Evolutionary conservation across 2,113 vertebrate genomes (phyloP), one percentile per base, ranked within the genome.

Genomic region (Microcebus lehilahytsara): DNA sequence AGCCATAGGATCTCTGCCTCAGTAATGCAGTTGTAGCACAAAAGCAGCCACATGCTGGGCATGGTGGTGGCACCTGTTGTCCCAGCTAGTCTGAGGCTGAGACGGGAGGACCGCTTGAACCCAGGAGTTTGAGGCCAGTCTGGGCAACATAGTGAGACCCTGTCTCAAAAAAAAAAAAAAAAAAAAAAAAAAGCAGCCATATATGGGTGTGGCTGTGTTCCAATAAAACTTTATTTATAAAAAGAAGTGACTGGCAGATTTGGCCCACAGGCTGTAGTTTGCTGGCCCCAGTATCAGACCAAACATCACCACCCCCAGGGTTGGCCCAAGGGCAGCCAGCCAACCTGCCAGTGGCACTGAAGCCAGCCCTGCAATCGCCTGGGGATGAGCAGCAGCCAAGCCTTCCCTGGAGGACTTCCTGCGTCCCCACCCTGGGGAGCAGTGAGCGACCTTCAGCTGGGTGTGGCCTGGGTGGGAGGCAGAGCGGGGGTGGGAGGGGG

Each of bases 281-380:
- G 23, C 51, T 30, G 6, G 23, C 11, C 20, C 19, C 14, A 13
- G 10, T 9, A 25, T 22, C 16, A 67, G 58, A 27, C 11, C 40
- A 60, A 72, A 13, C 11, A 1, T 30, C 5, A 7, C 22, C 49
- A 11, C 25, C 34, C 30, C 22, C 1, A 23, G 8, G 77, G 3
- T 16, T 79, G 64, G 51, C 32, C 79, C 56, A 2, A 37, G 3
- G 37, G n/a, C 58, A 75, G 5, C 19, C 37, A 62, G 19, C 3
- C 10, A 58, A 42, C 30, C 51, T 58, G 6, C 27, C 56, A 22
- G 40, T 13, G 60, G 67, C 37, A 0, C 32, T 14, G 22, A 22
- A 60, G 6, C 30, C 2, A 1, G 7, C 7, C 2, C 67, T 17
- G 32, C 3, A 0, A 19, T 22, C 9, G 23, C 40, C 17, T 23